Evolutionary conservation across 2,888 invertebrate species (phyloP), one percentile per base, ranked within the genome.

Genomic region (Podabrus alpinus): DNA sequence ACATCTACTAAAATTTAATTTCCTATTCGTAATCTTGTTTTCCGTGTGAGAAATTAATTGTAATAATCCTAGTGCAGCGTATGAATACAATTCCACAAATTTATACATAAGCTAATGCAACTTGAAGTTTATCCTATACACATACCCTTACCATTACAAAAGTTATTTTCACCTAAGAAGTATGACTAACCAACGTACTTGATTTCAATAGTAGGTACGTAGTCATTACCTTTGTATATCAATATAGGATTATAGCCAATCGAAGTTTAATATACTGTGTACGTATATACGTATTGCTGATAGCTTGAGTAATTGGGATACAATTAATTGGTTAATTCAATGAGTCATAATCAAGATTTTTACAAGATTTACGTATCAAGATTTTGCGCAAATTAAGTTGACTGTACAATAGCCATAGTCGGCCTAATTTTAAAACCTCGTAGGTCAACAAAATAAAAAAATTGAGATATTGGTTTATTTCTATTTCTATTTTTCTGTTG

Each of bases 31-130:
- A 71, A 66, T 66, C 59, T 71, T 60, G 71, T 71, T 71, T 71
- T 71, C 71, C 66, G 66, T 66, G 66, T 71, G 66, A 66, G 66
- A 66, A 71, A 66, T 71, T 71, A 71, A 71, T 71, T 71, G 66
- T 66, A 71, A 71, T 71, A 71, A 71, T 71, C 71, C 24, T 17
- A 66, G 69, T 71, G 66, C 71, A 71, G 66, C 66, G 71, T 66
- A 71, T 59, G 66, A 71, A 71, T 66, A 71, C 66, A 66, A 59
- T 71, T 66, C 66, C 59, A 66, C 59, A 59, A 71, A 71, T 66
- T 71, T 64, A 10, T 66, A 71, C 66, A 24, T 71, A 59, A 71
- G 59, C 71, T 29, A 59, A 29, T 29, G 15, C 15, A 64, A 25
- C 15, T 64, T 64, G 59, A 45, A 13, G n/a, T 45, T 45, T n/a